Conservation (phyloP, 2,113 vertebrate genomes). For the Anolis sagrei region DNA sequence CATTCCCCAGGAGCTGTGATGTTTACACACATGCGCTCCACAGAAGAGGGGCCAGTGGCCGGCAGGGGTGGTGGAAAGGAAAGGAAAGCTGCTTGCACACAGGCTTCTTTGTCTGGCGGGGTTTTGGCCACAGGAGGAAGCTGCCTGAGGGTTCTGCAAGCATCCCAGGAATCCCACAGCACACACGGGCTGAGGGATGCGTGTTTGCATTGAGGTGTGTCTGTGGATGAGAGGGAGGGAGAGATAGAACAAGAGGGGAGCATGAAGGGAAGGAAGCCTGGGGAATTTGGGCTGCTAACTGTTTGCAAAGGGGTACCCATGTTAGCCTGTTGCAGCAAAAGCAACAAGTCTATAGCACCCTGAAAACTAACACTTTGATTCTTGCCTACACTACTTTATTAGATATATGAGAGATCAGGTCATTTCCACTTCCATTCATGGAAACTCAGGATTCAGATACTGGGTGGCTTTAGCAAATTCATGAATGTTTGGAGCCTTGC, state of each 20-base stretch:
- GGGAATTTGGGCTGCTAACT: not conserved
- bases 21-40: not conserved
- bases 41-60: not conserved
- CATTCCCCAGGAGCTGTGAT: not conserved
- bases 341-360: not conserved
- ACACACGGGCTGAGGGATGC: not conserved
- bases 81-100: conserved; percentile 19
- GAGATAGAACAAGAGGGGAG: conserved; percentile 2
- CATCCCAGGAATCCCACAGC: conserved; percentile 37
- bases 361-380: not conserved
- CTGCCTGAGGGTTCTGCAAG: conserved; percentile 36
- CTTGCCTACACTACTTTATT: too few relatives aligned
- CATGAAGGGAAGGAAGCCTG: conserved; percentile 40
- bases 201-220: not conserved
- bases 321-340: not conserved
- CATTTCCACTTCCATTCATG: not conserved
- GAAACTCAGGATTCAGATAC: too few relatives aligned
- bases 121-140: conserved; percentile 33
- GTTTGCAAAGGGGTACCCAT: too few relatives aligned
- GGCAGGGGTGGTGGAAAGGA: not conserved
- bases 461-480: not conserved
- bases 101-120: conserved; percentile 28
- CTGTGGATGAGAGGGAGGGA: not conserved
- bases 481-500: not conserved
- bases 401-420: not conserved